A percentile compares a stretch with the other conserved stretches of the same genome.
Conservation (phyloP, 2,888 invertebrate genomes). For the Apamea anceps region DNA sequence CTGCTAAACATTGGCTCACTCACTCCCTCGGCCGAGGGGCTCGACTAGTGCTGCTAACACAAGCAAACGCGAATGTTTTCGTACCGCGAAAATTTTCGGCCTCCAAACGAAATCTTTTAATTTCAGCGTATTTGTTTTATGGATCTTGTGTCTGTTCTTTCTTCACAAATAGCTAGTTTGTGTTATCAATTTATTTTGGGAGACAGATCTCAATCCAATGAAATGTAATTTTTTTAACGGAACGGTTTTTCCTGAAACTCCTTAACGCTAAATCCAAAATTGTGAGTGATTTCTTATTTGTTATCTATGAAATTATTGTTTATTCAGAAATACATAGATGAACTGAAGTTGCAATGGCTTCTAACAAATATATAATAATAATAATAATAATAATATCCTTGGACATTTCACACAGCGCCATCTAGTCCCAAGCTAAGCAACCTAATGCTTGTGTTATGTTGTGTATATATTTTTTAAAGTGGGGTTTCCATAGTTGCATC, state of each 20-base stretch:
- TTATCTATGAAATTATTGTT: background rate
- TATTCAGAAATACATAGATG: background rate
- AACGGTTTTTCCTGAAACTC: background rate
- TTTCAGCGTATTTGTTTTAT: background rate
- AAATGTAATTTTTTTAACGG: background rate
- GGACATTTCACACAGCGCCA: no score
- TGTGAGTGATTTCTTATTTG: background rate
- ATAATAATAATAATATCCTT: no score
- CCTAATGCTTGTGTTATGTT: no score
- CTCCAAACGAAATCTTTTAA: background rate
- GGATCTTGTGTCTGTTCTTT: background rate
- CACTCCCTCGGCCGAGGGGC: conserved; percentile 55
- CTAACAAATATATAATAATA: background rate
- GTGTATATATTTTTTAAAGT: background rate
- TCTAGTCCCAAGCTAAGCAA: no score
- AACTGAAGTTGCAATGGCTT: background rate
- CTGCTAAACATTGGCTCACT: conserved; percentile 60
- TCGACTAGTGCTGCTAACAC: conserved; percentile 59
- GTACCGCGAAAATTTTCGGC: conserved; percentile 7
- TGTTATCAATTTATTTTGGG: background rate
- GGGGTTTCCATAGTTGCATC: background rate
- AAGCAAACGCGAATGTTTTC: background rate
- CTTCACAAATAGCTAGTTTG: background rate
- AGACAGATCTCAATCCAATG: no score
- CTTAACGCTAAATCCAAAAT: background rate